Conservation (phyloP, 1,140 invertebrate genomes). For the Diorhabda sublineata region DNA sequence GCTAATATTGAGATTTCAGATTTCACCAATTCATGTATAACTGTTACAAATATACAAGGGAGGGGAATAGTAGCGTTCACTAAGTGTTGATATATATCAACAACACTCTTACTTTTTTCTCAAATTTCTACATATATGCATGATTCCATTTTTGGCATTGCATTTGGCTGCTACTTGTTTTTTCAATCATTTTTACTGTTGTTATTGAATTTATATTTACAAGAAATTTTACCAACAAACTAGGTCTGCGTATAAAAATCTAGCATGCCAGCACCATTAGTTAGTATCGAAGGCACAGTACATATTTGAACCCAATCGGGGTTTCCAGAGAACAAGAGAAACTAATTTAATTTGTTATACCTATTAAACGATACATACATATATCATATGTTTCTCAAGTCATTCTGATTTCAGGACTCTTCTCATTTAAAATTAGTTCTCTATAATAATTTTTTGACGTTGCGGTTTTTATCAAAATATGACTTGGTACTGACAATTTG, state of each 20-base stretch:
- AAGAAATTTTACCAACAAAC: slow-evolving; percentile 19
- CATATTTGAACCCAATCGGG: slow-evolving; percentile 24
- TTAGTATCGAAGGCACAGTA: slow-evolving; percentile 43
- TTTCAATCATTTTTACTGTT: slow-evolving; percentile 35
- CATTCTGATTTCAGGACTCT: too few relatives aligned
- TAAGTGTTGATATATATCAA: background rate
- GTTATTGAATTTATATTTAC: slow-evolving; percentile 23
- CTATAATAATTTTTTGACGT: too few relatives aligned
- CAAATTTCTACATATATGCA: slow-evolving; percentile 42
- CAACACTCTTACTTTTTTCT: slow-evolving; percentile 21
- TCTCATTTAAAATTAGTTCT: too few relatives aligned
- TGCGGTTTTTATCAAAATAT: too few relatives aligned
- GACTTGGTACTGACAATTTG: too few relatives aligned
- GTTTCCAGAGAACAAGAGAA: background rate
- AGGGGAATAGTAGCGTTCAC: too few relatives aligned
- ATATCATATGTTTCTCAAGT: too few relatives aligned
- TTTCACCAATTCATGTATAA: too few relatives aligned
- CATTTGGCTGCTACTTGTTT: slow-evolving; percentile 44
- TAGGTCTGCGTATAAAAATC: slow-evolving; percentile 28
- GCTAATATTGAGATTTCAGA: too few relatives aligned
- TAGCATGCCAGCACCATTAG: slow-evolving; percentile 45
- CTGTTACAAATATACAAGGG: too few relatives aligned
- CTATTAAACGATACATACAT: too few relatives aligned
- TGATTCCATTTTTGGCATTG: slow-evolving; percentile 41
- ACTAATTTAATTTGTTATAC: too few relatives aligned